Conservation (phyloP, 2,113 vertebrate genomes). For the Cavia porcellus region DNA sequence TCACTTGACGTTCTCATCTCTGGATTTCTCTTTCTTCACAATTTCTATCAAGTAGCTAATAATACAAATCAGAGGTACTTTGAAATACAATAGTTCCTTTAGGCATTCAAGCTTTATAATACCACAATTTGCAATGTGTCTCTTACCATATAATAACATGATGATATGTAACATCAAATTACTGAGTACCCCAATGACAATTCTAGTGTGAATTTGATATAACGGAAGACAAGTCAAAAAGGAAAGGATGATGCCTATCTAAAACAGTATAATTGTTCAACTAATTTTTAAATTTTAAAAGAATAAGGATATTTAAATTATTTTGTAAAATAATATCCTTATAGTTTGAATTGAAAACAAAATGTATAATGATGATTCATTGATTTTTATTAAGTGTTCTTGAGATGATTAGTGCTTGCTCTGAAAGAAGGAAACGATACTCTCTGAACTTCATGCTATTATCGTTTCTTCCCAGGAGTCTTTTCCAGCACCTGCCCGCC, state of each 20-base stretch:
- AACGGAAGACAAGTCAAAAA: not conserved
- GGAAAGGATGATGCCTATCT: not conserved
- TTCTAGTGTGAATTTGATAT: not conserved
- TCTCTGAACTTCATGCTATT: not conserved
- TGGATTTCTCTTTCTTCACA: not conserved
- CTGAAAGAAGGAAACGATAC: not conserved
- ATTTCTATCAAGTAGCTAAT: conserved; percentile 28
- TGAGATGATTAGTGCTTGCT: not conserved
- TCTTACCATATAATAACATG: not conserved
- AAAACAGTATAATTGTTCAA: not conserved
- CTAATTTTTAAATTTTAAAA: not conserved
- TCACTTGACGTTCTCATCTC: not conserved
- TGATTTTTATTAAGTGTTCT: not conserved
- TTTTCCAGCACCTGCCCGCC: conserved; percentile 35
- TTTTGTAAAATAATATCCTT: not conserved
- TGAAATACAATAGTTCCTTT: not conserved
- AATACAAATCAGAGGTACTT: not conserved
- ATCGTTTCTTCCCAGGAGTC: conserved; percentile 48
- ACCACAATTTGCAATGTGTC: not conserved
- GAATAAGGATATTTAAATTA: not conserved
- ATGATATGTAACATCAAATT: not conserved
- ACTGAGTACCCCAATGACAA: not conserved
- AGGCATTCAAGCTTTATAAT: not conserved
- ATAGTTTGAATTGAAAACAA: conserved; percentile 11
- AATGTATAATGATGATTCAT: not conserved